phyloP scores from a whole-genome alignment of 2,797 vertebrate genomes.

The Parauchenoglanis punctatus region DNA sequence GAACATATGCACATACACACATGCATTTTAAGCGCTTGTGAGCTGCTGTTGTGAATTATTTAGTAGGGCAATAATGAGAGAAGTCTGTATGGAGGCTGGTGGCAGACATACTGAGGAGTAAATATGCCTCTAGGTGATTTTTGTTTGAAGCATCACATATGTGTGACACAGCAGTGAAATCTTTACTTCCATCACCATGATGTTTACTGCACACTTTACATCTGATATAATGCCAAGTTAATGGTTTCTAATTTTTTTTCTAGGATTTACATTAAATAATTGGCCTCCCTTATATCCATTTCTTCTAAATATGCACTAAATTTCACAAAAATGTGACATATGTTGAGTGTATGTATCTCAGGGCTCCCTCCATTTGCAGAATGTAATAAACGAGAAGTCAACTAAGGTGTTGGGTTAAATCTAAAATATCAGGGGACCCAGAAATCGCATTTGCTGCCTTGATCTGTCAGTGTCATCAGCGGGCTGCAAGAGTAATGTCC shows the following conservation, averaged over 20 bases:
- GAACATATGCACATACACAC: conserved; percentile 43
- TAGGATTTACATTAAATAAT: background rate
- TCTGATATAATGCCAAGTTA: conserved; percentile 43
- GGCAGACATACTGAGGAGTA: conserved; percentile 7
- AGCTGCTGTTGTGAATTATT: conserved; percentile 70
- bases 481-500: conserved; percentile 52
- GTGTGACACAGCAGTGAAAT: conserved; percentile 42
- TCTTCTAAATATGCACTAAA: background rate
- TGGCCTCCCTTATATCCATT: background rate
- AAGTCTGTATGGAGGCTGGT: conserved; percentile 48
- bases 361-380: conserved; percentile 24
- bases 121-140: conserved; percentile 45
- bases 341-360: conserved; percentile 2
- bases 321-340: background rate
- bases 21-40: conserved; percentile 57
- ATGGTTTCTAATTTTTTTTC: conserved; percentile 30
- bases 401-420: conserved; percentile 47
- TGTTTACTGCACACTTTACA: conserved; percentile 41
- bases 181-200: conserved; percentile 1
- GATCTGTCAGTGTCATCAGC: conserved; percentile 53
- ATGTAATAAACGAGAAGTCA: conserved; percentile 36
- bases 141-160: conserved; percentile 46
- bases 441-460: conserved; percentile 57
- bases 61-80: conserved; percentile 67
- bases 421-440: conserved; percentile 40